A percentile compares a stretch with the other conserved stretches of the same genome.
Evolutionary conservation across 1,140 invertebrate species (phyloP).

Genomic region (Drosophila orosa): DNA sequence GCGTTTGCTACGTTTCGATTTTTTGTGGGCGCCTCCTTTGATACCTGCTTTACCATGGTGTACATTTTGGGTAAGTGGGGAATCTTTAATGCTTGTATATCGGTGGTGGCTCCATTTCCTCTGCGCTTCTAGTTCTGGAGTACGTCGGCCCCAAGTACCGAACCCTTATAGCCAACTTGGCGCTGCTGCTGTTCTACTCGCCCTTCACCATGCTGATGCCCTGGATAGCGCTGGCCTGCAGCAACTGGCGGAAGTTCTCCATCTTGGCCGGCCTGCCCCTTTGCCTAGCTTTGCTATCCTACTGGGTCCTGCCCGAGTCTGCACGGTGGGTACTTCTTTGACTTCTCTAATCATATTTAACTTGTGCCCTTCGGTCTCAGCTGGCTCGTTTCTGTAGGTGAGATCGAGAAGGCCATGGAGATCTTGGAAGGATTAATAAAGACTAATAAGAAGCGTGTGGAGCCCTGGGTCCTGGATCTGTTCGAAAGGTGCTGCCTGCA

Average conservation of each 20-base stretch:
- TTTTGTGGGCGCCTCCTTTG: slow-evolving; percentile 92
- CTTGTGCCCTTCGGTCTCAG: slow-evolving; percentile 74
- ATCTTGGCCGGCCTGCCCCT: slow-evolving; percentile 89
- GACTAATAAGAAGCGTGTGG: slow-evolving; percentile 90
- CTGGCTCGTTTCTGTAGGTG: slow-evolving; percentile 93
- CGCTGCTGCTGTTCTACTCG: slow-evolving; percentile 93
- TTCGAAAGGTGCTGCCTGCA: slow-evolving; percentile 85
- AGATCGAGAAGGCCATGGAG: slow-evolving; percentile 89
- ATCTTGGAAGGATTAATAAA: slow-evolving; percentile 91
- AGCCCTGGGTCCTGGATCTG: slow-evolving; percentile 88
- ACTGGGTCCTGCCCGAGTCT: slow-evolving; percentile 91
- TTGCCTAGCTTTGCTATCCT: slow-evolving; percentile 87
- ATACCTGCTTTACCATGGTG: slow-evolving; percentile 96
- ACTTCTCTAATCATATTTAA: not conserved
- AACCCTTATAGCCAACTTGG: slow-evolving; percentile 94
- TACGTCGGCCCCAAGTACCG: slow-evolving; percentile 94
- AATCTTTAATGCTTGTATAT: not conserved
- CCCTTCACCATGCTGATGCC: slow-evolving; percentile 90
- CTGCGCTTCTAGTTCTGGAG: slow-evolving; percentile 92
- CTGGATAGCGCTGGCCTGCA: slow-evolving; percentile 90
- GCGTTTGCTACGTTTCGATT: slow-evolving; percentile 90
- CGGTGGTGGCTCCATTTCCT: not conserved
- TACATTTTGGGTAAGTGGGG: slow-evolving; percentile 90
- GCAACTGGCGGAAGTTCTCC: slow-evolving; percentile 89
- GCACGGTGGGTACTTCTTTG: slow-evolving; percentile 85